phyloP scores from a whole-genome alignment of 2,113 vertebrate genomes.

The Anguilla rostrata region DNA sequence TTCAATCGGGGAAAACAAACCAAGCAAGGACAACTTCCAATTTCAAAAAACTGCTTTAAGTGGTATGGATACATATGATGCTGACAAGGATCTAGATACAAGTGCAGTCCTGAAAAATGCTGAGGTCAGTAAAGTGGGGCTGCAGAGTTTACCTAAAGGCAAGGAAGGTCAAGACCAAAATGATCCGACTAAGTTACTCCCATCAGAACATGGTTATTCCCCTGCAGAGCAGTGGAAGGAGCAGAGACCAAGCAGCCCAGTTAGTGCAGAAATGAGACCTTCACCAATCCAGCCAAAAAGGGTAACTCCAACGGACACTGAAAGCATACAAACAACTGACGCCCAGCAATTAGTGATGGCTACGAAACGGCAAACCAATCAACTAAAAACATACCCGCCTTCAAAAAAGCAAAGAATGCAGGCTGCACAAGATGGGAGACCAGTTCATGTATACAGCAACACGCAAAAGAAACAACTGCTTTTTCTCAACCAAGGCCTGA shows the following conservation, averaged over 20 bases:
- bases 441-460: slow-evolving; percentile 3
- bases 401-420: slow-evolving; percentile 82
- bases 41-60: slow-evolving; percentile 40
- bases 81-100: neutral
- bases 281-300: slow-evolving; percentile 50
- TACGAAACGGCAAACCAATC: slow-evolving; percentile 73
- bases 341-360: slow-evolving; percentile 54
- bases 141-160: slow-evolving; percentile 22
- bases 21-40: slow-evolving; percentile 42
- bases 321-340: slow-evolving; percentile 57
- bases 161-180: slow-evolving; percentile 47
- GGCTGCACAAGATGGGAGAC: slow-evolving; percentile 35
- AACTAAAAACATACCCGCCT: slow-evolving; percentile 62
- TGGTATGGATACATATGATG: slow-evolving; percentile 25
- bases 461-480: slow-evolving; percentile 31
- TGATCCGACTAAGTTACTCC: slow-evolving; percentile 37
- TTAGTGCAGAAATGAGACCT: slow-evolving; percentile 5
- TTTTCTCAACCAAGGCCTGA: slow-evolving; percentile 34
- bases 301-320: slow-evolving; percentile 60
- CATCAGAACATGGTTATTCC: slow-evolving; percentile 52
- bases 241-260: slow-evolving; percentile 46
- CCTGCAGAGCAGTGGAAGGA: slow-evolving; percentile 54
- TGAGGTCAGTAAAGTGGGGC: slow-evolving; percentile 16
- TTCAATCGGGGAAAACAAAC: slow-evolving; percentile 37
- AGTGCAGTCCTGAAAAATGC: slow-evolving; percentile 36